Evolutionary conservation across 2,797 vertebrate genomes (phyloP).

Genomic region (Erpetoichthys calabaricus): DNA sequence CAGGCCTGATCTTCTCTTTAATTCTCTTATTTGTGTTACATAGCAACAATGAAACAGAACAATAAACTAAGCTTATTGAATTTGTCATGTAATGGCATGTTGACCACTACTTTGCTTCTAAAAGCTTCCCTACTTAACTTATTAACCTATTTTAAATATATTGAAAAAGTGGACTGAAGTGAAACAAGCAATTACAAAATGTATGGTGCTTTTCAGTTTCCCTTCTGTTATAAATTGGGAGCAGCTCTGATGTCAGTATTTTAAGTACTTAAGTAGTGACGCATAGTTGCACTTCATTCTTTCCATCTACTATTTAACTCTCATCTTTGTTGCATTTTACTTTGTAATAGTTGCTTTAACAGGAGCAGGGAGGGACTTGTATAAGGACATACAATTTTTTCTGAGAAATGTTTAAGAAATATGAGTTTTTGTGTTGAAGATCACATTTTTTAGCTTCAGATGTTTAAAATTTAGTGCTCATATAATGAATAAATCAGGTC

Average conservation of each 20-base stretch:
- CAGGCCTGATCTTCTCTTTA: constrained; percentile 1
- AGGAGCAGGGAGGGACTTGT: too few species aligned
- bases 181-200: neutral
- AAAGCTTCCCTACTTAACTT: neutral
- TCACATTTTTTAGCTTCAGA: too few species aligned
- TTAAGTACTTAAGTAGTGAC: too few species aligned
- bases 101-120: neutral
- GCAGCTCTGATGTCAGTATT: neutral
- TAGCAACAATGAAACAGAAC: neutral
- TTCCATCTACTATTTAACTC: too few species aligned
- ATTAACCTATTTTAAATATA: neutral
- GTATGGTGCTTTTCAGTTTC: neutral
- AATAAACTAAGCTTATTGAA: neutral
- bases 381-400: too few species aligned
- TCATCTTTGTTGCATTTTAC: too few species aligned
- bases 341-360: too few species aligned
- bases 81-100: neutral
- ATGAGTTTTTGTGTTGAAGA: too few species aligned
- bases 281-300: too few species aligned
- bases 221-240: neutral
- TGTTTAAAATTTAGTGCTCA: too few species aligned
- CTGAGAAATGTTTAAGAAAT: too few species aligned
- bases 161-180: neutral
- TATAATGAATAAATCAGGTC: too few species aligned
- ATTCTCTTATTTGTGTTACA: constrained; percentile 1